Conservation (phyloP, 2,113 vertebrate genomes). For the Odontophorus gujanensis region DNA sequence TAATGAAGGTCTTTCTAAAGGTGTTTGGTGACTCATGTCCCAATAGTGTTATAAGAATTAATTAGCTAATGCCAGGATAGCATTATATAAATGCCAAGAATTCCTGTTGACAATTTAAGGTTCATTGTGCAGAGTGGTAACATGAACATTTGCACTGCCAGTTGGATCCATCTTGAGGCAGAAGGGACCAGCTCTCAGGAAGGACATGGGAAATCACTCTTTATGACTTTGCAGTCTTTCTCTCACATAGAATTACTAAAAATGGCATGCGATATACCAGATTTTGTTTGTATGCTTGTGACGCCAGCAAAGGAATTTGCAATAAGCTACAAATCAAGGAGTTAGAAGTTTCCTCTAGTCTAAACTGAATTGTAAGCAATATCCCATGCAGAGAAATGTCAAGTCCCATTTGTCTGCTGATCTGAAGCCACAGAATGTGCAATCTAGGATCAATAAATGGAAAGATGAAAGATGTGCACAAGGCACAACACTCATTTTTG, state of each 20-base stretch:
- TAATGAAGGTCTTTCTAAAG: slow-evolving; percentile 32
- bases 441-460: not conserved
- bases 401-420: not conserved
- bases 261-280: not conserved
- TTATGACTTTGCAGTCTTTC: not conserved
- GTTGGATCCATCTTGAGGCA: not conserved
- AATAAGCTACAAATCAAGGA: not conserved
- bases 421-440: not conserved
- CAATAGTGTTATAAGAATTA: slow-evolving; percentile 5
- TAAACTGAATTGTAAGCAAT: not conserved
- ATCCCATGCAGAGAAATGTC: not conserved
- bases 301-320: not conserved
- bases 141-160: not conserved
- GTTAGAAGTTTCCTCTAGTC: not conserved
- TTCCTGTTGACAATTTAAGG: not conserved
- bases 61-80: slow-evolving; percentile 6
- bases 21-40: slow-evolving; percentile 36
- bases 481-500: not conserved
- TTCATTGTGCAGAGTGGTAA: not conserved
- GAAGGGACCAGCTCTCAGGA: not conserved
- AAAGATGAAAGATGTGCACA: not conserved
- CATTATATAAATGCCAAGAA: slow-evolving; percentile 14
- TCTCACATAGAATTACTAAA: not conserved
- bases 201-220: not conserved
- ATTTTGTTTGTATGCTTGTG: not conserved